Base-by-base conservation (phyloP, 2,113 vertebrate genomes). In the Malaclemys terrapin region DNA sequence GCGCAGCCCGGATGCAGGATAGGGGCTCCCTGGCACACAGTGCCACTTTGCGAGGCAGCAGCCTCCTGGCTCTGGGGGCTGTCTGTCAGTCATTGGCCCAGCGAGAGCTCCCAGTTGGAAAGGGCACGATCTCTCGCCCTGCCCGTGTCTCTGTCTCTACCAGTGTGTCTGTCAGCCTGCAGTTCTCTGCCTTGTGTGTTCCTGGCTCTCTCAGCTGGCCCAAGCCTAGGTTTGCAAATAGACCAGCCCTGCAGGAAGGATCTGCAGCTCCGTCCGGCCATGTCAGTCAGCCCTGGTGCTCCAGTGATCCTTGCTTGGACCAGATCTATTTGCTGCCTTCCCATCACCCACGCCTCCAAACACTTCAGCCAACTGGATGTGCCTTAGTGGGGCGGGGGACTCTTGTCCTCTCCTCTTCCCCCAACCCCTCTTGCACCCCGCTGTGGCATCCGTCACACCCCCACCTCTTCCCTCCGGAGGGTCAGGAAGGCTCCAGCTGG, bases 311-410 rank as follows among this genome's bases (percentile, higher is more conserved):
- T 24, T 72, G 72, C 72, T 25, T 5, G 2, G 38, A 45, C 9
- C 72, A 76, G 72, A 24, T 25, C 72, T 42, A 10, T 56, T 56
- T 25, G 0, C 0, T 20, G 45, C 42, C 53, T 72, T 72, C 50
- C 79, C 49, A 11, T 56, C 0, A 0, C 75, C 35, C 27, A 69
- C 19, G 0, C 0, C 2, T 8, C 54, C 27, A 69, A 35, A 42
- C 42, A 57, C n/a, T 24, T 53, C 54, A 16, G 38, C 53, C 22
- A n/a, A 10, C 35, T 17, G 35, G 52, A 56, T 82, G 52, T 54
- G 53, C 54, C 35, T 6, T 8, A 13, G 9, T 54, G 24, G n/a
- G 38, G 3, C 1, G 3, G 5, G 72, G 38, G 38, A 25, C 20
- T 76, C 6, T 5, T 24, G 20, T 76, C 20, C 22, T 10, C 22